phyloP scores from a whole-genome alignment of 2,888 invertebrate genomes.

The Caradrina kadenii region DNA sequence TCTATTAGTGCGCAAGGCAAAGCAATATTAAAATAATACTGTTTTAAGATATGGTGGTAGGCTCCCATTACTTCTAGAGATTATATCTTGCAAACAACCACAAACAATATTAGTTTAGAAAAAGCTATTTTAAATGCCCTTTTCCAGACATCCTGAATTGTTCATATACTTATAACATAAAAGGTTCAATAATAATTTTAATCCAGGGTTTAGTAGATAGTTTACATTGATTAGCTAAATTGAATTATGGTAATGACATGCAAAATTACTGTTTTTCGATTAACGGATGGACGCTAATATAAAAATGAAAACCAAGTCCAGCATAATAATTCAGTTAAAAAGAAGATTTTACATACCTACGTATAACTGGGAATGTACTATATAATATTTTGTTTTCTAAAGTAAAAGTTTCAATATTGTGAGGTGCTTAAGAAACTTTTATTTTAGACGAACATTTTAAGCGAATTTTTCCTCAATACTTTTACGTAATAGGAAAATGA shows the following conservation, averaged over 20 bases:
- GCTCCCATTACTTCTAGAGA: too few relatives aligned
- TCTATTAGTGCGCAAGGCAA: too few relatives aligned
- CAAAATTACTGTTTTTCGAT: conserved; percentile 47
- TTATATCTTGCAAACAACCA: too few relatives aligned
- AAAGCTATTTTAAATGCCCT: neutral
- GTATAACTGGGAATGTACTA: neutral
- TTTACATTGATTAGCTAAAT: conserved; percentile 54
- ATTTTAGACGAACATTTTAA: conserved; percentile 30
- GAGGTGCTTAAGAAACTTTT: conserved; percentile 30
- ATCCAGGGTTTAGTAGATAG: conserved; percentile 21
- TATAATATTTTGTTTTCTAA: neutral
- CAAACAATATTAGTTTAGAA: too few relatives aligned
- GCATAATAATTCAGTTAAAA: conserved; percentile 19
- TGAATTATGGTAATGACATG: conserved; percentile 53
- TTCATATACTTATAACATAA: neutral
- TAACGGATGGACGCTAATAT: conserved; percentile 27
- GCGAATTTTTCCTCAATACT: conserved; percentile 44
- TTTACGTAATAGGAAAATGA: conserved; percentile 50
- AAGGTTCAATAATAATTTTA: conserved; percentile 2
- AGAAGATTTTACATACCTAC: neutral
- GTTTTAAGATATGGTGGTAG: too few relatives aligned
- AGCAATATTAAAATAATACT: too few relatives aligned
- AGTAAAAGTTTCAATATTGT: neutral
- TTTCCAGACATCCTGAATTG: neutral
- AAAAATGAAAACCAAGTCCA: conserved; percentile 25